Base-by-base conservation (phyloP, 1,140 invertebrate genomes). In the Ceratoteleas bidentatus region DNA sequence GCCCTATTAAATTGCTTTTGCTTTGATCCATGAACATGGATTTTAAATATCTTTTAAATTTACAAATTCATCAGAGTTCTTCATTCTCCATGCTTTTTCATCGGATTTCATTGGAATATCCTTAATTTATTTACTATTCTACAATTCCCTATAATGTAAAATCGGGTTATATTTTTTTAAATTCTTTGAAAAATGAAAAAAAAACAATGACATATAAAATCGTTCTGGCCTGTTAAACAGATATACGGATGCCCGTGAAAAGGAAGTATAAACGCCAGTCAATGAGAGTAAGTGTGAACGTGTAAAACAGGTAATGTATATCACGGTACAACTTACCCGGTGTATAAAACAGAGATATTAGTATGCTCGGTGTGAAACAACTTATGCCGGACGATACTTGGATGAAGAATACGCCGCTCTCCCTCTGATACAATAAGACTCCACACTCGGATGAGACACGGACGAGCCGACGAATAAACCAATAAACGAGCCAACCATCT, bases 401-500 rank as follows among this genome's bases (percentile, higher is more conserved):
- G 65, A 32, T 70, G 70, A 83, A 83, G 75, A 74, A 77, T 78
- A 76, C 72, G 58, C 45, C 70, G 61, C 45, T 80, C 52, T 83
- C 79, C 61, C 79, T 70, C 69, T 76, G 53, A 82, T 64, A 82
- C 83, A 87, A 85, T 88, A 88, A 87, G 86, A 61, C 66, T 81
- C 62, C 62, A 56, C 80, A 62, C 70, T 81, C 73, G 83, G 83
- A 85, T 86, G 85, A 83, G 84, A 87, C 87, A 76, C 60, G 88
- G 87, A 84, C 86, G 86, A 87, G 83, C 84, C 88, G 78, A 87
- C 86, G 87, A 91, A 89, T 90, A 88, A 91, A 91, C 90, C 90
- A 91, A 91, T 91, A 91, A 91, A 90, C 89, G 90, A 85, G 84
- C 86, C 87, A 90, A 89, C 90, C 90, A 91, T 91, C 90, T 91